These are phyloP conservation scores for Linnaemya vulpina DNA, from an alignment of 2,888 invertebrate species.

Conservation along the genomic window DNA sequence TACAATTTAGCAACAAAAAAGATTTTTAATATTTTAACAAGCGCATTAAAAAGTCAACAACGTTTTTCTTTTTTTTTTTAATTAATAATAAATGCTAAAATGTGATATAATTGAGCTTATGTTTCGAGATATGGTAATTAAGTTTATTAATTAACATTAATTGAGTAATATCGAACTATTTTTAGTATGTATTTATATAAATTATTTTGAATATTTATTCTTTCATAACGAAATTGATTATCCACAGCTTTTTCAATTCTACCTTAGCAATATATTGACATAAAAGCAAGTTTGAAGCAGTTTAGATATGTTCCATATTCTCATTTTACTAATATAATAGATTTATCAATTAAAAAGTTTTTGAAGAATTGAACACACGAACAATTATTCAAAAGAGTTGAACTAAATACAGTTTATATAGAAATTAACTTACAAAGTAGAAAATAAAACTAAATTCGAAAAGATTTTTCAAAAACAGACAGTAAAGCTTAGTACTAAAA, in stretches of 20 bases:
- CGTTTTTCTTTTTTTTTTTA: conserved; percentile 15
- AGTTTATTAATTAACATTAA: background rate
- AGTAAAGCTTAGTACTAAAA: no score
- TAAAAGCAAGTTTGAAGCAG: conserved; percentile 36
- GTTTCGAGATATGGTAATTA: conserved; percentile 16
- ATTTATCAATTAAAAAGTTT: conserved; percentile 4
- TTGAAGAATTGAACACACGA: background rate
- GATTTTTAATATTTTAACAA: conserved; percentile 59
- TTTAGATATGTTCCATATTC: conserved; percentile 37
- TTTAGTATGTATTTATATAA: background rate
- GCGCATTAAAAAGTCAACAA: conserved; percentile 63
- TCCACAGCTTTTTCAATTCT: conserved; percentile 6
- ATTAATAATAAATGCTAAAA: conserved; percentile 45
- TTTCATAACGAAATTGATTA: conserved; percentile 8
- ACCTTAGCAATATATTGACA: background rate
- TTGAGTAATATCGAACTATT: background rate
- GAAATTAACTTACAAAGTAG: no score
- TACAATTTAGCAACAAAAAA: conserved; percentile 62
- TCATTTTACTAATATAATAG: conserved; percentile 29
- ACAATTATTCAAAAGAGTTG: no score
- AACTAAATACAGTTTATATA: no score
- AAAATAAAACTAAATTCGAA: no score
- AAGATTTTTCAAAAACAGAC: no score
- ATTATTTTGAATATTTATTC: background rate
- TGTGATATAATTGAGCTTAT: conserved; percentile 63